These are phyloP conservation scores for Microcaecilia unicolor DNA, from an alignment of 2,797 vertebrate species.

Conservation along the genomic window DNA sequence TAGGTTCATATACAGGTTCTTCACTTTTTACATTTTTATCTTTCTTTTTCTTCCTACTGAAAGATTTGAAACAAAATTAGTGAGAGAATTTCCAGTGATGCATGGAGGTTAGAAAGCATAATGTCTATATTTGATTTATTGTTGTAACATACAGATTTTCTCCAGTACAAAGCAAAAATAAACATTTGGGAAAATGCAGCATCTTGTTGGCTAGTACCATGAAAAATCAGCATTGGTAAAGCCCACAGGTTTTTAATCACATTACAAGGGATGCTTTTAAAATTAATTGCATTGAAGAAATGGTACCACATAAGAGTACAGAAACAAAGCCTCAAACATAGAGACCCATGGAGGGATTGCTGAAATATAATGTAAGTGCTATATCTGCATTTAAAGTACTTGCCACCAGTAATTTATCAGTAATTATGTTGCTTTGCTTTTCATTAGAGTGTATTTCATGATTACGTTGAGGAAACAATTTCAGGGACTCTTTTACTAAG, in stretches of 20 bases:
- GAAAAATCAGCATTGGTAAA: neutral
- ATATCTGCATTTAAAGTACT: too few relatives aligned
- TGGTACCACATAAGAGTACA: rapidly evolving
- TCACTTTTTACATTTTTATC: neutral
- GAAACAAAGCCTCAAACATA: neutral
- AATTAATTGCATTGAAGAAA: neutral
- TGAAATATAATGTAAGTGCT: too few relatives aligned
- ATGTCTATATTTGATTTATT: conserved; percentile 4
- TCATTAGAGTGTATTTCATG: too few relatives aligned
- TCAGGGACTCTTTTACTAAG: too few relatives aligned
- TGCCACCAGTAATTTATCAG: too few relatives aligned
- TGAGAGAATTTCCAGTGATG: neutral
- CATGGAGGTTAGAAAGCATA: conserved; percentile 5
- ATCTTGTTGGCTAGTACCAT: neutral
- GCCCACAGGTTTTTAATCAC: rapidly evolving
- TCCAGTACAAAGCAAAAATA: neutral
- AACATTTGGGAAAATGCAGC: neutral
- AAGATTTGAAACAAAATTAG: conserved; percentile 12
- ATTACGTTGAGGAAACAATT: too few relatives aligned
- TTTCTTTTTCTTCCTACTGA: neutral
- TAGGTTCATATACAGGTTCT: neutral
- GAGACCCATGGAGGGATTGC: neutral
- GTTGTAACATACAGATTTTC: neutral
- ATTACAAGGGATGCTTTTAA: neutral
- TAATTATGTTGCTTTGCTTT: too few relatives aligned